Percentiles rank a stretch among this genome's conserved stretches.
These are phyloP conservation scores for Eueremaeus valkanovi DNA, from an alignment of 2,888 invertebrate genomes.

Conservation along the genomic window DNA sequence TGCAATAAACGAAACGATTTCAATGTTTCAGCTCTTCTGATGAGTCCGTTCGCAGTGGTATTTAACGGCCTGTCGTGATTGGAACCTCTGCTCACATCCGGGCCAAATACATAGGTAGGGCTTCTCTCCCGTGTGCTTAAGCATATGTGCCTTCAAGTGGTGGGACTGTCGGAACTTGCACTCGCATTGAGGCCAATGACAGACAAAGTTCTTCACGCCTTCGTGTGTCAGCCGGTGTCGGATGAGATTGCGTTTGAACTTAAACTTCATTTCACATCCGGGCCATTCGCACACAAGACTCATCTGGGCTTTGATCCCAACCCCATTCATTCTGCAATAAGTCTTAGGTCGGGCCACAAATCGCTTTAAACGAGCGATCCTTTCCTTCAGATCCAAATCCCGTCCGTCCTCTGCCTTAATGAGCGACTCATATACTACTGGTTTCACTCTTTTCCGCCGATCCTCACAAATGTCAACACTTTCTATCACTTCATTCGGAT, in stretches of 20 bases:
- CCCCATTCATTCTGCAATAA: neutral
- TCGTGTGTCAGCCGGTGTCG: neutral
- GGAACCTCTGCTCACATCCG: conserved; percentile 11
- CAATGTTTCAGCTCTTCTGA: too few species aligned
- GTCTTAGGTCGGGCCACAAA: conserved; percentile 27
- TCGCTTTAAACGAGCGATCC: conserved; percentile 9
- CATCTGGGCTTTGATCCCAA: too few species aligned
- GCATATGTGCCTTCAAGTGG: too few species aligned
- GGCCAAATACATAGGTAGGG: neutral
- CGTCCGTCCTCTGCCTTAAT: neutral
- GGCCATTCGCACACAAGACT: too few species aligned
- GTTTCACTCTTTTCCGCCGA: neutral
- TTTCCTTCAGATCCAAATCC: conserved; percentile 19
- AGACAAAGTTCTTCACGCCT: conserved; percentile 1
- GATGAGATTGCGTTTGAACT: too few species aligned
- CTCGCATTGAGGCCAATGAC: too few species aligned
- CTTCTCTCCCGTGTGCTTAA: conserved; percentile 18
- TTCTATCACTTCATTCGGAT: too few species aligned
- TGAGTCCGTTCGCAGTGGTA: conserved; percentile 16
- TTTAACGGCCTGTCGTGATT: conserved; percentile 31
- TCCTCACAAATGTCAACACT: too few species aligned
- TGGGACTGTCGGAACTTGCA: too few species aligned
- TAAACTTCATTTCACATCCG: conserved; percentile 11
- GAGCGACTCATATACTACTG: neutral
- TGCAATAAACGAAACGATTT: too few species aligned